Conservation (phyloP, 2,113 vertebrate species). For the Piprites chloris region DNA sequence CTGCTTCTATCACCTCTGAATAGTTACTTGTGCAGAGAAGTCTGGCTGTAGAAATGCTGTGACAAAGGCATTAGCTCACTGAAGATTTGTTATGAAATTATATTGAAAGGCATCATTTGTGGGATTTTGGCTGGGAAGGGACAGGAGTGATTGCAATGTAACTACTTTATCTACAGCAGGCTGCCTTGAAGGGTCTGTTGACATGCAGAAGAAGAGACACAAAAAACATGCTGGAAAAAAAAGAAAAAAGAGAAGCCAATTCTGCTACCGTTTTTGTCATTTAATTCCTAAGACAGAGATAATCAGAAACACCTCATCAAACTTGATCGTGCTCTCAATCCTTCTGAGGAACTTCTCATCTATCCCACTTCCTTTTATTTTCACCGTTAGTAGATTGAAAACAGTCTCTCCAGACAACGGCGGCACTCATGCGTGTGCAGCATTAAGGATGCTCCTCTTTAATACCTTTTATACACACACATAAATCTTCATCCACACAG, state of each 20-base stretch:
- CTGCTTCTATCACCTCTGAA: constrained; percentile 5
- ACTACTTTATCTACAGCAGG: constrained; percentile 4
- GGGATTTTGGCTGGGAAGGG: constrained; percentile 11
- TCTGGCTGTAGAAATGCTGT: not conserved
- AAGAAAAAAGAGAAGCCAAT: not conserved
- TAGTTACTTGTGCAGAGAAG: not conserved
- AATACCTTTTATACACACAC: rapidly evolving
- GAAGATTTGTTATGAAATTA: constrained; percentile 33
- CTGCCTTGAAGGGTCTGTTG: constrained; percentile 26
- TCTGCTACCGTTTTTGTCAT: constrained; percentile 19
- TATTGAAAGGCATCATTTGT: constrained; percentile 8
- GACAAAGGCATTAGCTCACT: constrained; percentile 16
- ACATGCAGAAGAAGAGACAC: not conserved
- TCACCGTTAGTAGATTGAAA: not conserved
- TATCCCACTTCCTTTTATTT: not conserved
- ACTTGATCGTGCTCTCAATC: not conserved
- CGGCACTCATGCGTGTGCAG: rapidly evolving
- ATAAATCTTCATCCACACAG: rapidly evolving
- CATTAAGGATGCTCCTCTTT: not conserved
- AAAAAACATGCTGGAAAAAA: not conserved
- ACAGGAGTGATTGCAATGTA: not conserved
- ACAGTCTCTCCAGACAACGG: not conserved
- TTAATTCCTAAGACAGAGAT: not conserved
- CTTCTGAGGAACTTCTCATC: not conserved
- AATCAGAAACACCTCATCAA: constrained; percentile 38